Base-by-base conservation (phyloP, 2,113 vertebrate genomes). In the Atherinomorus stipes region DNA sequence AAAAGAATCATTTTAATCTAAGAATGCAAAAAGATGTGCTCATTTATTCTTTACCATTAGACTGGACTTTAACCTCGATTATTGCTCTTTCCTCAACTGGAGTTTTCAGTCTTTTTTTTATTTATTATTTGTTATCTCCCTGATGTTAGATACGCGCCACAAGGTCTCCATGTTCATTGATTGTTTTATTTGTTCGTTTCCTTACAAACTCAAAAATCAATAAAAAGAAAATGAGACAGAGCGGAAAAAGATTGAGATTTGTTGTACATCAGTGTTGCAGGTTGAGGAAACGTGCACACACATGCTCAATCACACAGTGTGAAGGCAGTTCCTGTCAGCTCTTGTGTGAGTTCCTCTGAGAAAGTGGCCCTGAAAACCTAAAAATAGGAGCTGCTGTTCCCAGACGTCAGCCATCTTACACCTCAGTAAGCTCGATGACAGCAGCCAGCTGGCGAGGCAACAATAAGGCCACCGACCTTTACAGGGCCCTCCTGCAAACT, bases 361-460 rank as follows among this genome's bases (percentile, higher is more conserved):
- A 85, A 78, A 79, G 80, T 62, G 73, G 42, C 81, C 82, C 73
- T 71, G 78, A 74, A 54, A 60, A 66, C 47, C 80, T 78, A 67
- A 71, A 87, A 85, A 88, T 88, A 89, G 80, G 58, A 67, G 62
- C 60, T 47, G 15, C 56, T 59, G 40, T 68, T 83, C 70, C 71
- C 25, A 44, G 75, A 74, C 38, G 16, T 16, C 2, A 40, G 15
- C 60, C 83, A 83, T 73, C 64, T 65, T 57, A 40, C 23, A 13
- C 63, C 45, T 64, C 28, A 3, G 59, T 53, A 78, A 58, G 85
- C 81, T 78, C 74, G 78, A 79, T 83, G 78, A 79, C 59, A 57
- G 73, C 63, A 56, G 71, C 64, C 16, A 26, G 76, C 64, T 19
- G 40, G 34, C 37, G 76, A 61, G 60, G 47, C 80, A 74, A 76